Percentiles rank a stretch among this genome's conserved stretches.
Evolutionary conservation across 1,140 invertebrate genomes (phyloP).

Genomic region (Ostrea denselamellosa): DNA sequence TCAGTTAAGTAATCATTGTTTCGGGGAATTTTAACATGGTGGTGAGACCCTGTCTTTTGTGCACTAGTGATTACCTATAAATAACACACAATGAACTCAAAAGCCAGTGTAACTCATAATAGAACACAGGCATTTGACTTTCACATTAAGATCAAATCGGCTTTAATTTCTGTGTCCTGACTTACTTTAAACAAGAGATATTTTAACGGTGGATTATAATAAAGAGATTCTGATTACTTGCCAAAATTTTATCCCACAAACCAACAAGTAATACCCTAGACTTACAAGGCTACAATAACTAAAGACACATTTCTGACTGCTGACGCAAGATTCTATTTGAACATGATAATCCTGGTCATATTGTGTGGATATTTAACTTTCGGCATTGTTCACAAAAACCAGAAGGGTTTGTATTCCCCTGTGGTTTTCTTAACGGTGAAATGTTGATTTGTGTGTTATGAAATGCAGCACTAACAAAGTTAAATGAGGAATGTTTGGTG

Average conservation of each 20-base stretch:
- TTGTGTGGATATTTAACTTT: conserved; percentile 22
- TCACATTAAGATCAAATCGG: background rate
- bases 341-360: conserved; percentile 2
- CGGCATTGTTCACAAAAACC: conserved; percentile 31
- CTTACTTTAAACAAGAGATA: background rate
- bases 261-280: background rate
- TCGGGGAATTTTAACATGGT: too few relatives aligned
- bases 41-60: background rate
- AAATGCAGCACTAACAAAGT: background rate
- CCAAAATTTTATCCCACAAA: background rate
- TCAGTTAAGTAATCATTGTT: too few relatives aligned
- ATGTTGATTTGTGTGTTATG: background rate
- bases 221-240: background rate
- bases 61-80: background rate
- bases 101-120: background rate
- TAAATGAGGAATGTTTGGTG: background rate
- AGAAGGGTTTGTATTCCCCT: background rate
- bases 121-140: conserved; percentile 1
- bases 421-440: background rate
- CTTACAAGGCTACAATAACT: conserved; percentile 1
- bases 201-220: background rate
- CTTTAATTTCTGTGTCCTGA: background rate
- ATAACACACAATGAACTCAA: conserved; percentile 3
- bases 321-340: conserved; percentile 6
- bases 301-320: background rate